Base-by-base conservation (phyloP, 1,140 invertebrate species). In the Leptinotarsa texana region DNA sequence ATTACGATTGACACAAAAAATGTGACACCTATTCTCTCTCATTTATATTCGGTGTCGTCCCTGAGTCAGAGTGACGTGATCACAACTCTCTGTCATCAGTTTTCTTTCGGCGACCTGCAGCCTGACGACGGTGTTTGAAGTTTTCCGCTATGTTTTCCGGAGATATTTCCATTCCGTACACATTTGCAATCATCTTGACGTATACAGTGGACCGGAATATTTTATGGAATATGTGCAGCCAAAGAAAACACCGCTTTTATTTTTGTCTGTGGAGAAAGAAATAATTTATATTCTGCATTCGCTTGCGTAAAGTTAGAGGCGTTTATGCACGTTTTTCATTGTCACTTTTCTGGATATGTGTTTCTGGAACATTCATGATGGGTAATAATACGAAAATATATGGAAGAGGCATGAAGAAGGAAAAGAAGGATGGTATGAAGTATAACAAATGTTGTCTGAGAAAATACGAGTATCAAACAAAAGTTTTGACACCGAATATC, bases 151-250 rank as follows among this genome's bases (percentile, higher is more conserved):
- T 42, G 33, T 42, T 57, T 57, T 73, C 74, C 73, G 66, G 76
- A 63, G 65, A 69, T 75, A 63, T 74, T 75, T 74, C 48, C 67
- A 68, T 68, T 68, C 24, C 42, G 67, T 73, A 61, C 67, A 57
- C 70, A 65, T 67, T 75, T 74, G 49, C 73, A 69, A 66, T 66
- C 63, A 66, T 33, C 63, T 17, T 24, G 22, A 22, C 63, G 63
- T 21, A 66, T 33, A 66, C 63, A 57, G 51, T 33, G 22, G 63
- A 66, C 22, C 63, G 27, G 63, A 21, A 66, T 66, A 66, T 66
- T 33, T 66, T 24, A 66, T 24, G 63, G 27, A 66, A 66, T 66
- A 66, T 66, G 27, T 66, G 22, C 63, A 66, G 22, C 21, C 63
- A 11, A 66, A 66, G 63, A 33, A 66, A 66, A 66, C 22, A 24